phyloP scores from a whole-genome alignment of 2,113 vertebrate genomes.

The Maccullochella peelii region DNA sequence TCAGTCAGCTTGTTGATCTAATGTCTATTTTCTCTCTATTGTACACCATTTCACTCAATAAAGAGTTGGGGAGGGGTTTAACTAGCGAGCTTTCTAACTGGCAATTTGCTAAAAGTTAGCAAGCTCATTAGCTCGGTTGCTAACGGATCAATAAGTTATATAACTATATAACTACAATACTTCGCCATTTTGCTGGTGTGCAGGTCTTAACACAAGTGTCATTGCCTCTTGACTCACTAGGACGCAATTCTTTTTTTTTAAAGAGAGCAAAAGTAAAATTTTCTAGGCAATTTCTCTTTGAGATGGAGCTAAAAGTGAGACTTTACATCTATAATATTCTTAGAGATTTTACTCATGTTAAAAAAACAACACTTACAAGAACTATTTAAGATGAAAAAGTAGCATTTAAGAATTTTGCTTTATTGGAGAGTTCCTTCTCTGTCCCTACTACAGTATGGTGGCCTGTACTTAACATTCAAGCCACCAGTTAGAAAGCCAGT shows the following conservation, averaged over 20 bases:
- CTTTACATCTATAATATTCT: not conserved
- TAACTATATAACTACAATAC: too few relatives aligned
- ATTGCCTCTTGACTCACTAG: not conserved
- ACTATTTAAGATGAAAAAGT: not conserved
- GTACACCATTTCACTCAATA: not conserved
- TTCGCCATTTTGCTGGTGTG: not conserved
- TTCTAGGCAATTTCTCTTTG: not conserved
- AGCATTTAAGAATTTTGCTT: not conserved
- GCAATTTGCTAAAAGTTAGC: not conserved
- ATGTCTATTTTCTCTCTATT: not conserved
- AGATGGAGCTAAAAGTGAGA: not conserved
- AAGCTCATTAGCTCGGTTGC: not conserved
- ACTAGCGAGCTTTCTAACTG: too few relatives aligned
- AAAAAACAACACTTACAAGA: not conserved
- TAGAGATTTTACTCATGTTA: not conserved
- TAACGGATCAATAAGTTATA: not conserved
- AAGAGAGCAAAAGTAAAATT: not conserved
- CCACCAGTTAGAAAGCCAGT: not conserved
- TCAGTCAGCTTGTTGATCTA: not conserved
- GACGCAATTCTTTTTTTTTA: not conserved
- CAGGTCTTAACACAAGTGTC: not conserved
- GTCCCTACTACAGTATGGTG: not conserved
- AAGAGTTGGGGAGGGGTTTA: not conserved
- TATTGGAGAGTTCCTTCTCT: not conserved
- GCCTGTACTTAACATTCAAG: not conserved